These are phyloP conservation scores for Silvanus unidentatus DNA, from an alignment of 2,888 invertebrate genomes.

Conservation along the genomic window DNA sequence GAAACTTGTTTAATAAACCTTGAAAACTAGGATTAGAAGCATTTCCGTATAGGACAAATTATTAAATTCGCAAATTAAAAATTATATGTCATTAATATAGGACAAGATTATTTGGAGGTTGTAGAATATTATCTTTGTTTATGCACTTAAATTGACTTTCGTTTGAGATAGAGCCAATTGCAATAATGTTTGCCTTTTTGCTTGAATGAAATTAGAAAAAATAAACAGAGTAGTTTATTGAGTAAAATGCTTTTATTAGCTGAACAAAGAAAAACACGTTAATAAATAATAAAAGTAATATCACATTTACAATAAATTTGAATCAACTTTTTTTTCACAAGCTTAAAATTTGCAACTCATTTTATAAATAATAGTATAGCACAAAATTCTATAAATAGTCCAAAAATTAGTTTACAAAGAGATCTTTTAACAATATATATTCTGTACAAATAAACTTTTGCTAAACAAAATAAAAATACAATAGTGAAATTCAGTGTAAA, in stretches of 20 bases:
- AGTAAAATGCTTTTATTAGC: not conserved
- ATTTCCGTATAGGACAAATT: too few species aligned
- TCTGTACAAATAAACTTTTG: not conserved
- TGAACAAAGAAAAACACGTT: slow-evolving; percentile 2
- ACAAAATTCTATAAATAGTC: not conserved
- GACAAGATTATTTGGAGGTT: too few species aligned
- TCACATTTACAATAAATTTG: slow-evolving; percentile 29
- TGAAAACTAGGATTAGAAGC: too few species aligned
- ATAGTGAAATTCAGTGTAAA: too few species aligned
- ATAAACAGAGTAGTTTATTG: not conserved
- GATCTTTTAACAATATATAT: not conserved
- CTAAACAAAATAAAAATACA: not conserved
- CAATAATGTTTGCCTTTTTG: too few species aligned
- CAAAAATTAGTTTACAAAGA: too few species aligned
- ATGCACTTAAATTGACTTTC: too few species aligned
- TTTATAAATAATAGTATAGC: not conserved
- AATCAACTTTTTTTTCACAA: slow-evolving; percentile 2
- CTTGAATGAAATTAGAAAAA: not conserved
- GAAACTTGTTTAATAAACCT: too few species aligned
- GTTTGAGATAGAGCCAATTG: too few species aligned
- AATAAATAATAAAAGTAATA: slow-evolving; percentile 31
- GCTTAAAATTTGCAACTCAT: not conserved
- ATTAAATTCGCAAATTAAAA: too few species aligned
- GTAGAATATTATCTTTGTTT: too few species aligned
- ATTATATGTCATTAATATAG: too few species aligned